These are phyloP conservation scores for Seriola aureovittata DNA, from an alignment of 2,113 vertebrate genomes.

Conservation along the genomic window DNA sequence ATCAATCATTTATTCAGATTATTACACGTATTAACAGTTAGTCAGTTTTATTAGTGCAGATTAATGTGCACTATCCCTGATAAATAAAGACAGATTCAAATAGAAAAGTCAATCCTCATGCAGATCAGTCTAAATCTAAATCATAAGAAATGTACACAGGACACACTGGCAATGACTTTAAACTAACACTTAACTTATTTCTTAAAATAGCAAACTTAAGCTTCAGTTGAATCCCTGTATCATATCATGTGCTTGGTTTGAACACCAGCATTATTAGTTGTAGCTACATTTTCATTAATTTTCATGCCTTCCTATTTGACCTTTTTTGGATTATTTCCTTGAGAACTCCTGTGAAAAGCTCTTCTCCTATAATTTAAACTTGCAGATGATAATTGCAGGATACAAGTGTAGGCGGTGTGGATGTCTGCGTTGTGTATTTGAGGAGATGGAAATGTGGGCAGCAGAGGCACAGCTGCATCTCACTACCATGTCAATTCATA, in stretches of 20 bases:
- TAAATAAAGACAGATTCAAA: no score
- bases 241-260: neutral
- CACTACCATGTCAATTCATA: slow-evolving; percentile 20
- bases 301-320: neutral
- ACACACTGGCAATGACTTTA: neutral
- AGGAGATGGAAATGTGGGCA: slow-evolving; percentile 25
- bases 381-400: slow-evolving; percentile 35
- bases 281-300: neutral
- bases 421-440: slow-evolving; percentile 15
- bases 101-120: no score
- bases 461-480: slow-evolving; percentile 40
- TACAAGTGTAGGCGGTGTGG: slow-evolving; percentile 29
- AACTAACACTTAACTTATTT: neutral
- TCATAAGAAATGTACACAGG: neutral
- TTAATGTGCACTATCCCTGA: neutral
- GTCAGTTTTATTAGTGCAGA: neutral
- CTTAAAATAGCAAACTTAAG: neutral
- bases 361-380: neutral
- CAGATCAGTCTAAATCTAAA: neutral
- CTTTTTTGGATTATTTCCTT: slow-evolving; percentile 10
- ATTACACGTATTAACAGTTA: neutral
- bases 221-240: no score
- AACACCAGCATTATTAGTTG: neutral
- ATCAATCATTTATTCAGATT: neutral
- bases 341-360: slow-evolving; percentile 4